Percentiles rank a stretch among this genome's conserved stretches.
Conservation (phyloP, 2,888 invertebrate genomes). For the Seladonia tumulorum region DNA sequence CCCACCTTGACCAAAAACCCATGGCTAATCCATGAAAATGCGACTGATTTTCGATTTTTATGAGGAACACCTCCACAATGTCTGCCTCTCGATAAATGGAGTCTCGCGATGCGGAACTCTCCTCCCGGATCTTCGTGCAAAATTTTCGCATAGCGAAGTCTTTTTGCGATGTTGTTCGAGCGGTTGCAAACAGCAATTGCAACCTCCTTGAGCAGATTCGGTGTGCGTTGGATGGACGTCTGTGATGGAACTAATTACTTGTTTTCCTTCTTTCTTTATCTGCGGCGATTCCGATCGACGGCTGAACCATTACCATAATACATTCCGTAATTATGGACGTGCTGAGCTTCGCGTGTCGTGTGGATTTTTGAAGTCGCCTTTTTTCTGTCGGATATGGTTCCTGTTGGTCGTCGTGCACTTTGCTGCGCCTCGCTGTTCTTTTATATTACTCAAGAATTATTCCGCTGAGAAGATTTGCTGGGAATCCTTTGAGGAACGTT, state of each 20-base stretch:
- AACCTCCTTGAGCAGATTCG: not conserved
- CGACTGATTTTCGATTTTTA: not conserved
- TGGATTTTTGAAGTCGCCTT: not conserved
- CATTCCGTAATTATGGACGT: not conserved
- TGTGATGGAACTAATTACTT: constrained; percentile 3
- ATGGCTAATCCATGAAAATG: constrained; percentile 26
- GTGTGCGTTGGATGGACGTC: not conserved
- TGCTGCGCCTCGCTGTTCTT: not conserved
- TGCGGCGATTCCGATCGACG: not conserved
- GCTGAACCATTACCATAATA: not conserved
- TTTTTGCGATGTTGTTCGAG: not conserved
- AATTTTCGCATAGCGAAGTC: not conserved
- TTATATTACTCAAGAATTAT: not conserved
- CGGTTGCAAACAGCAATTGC: not conserved
- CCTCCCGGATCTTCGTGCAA: not conserved
- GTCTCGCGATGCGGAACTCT: constrained; percentile 17
- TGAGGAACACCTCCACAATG: not conserved
- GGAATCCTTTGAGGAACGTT: not conserved
- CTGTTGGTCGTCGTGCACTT: not conserved
- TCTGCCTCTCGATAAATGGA: not conserved
- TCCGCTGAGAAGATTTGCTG: not conserved
- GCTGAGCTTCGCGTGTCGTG: constrained; percentile 3
- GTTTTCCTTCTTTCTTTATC: not conserved
- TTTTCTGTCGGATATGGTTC: not conserved
- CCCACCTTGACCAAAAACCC: not conserved